Conservation (phyloP, 2,113 vertebrate genomes). For the Caloenas nicobarica region DNA sequence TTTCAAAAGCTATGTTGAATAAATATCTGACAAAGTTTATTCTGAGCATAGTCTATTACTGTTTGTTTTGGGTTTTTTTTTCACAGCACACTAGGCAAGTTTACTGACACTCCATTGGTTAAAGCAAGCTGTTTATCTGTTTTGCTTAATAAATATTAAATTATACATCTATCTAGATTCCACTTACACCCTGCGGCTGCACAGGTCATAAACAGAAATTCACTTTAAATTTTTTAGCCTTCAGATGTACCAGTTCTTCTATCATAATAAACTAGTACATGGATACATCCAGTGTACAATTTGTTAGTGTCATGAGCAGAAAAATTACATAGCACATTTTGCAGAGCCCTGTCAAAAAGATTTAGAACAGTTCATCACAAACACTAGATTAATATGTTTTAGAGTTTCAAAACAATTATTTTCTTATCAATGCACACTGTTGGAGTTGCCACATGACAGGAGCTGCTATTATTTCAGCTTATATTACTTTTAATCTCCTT, state of each 20-base stretch:
- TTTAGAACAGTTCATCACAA: background rate
- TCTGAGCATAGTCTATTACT: background rate
- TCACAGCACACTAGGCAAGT: background rate
- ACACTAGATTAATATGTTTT: background rate
- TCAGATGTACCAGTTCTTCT: background rate
- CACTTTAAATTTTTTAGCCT: background rate
- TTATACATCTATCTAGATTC: background rate
- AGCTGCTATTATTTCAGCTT: background rate
- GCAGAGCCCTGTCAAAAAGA: constrained; percentile 43
- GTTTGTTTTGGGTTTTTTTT: background rate
- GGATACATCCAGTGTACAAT: background rate
- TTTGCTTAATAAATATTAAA: constrained; percentile 21
- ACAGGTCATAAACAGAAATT: constrained; percentile 1
- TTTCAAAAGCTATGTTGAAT: background rate
- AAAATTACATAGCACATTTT: background rate
- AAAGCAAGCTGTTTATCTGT: background rate
- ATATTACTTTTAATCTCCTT: background rate
- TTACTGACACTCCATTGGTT: background rate
- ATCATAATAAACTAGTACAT: background rate
- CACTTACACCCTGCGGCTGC: background rate
- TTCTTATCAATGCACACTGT: background rate
- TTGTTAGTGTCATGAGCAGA: background rate
- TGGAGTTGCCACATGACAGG: background rate
- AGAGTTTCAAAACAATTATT: background rate
- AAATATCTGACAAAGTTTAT: background rate